Conservation (phyloP, 2,797 vertebrate species). For the Eidolon dupreanum region DNA sequence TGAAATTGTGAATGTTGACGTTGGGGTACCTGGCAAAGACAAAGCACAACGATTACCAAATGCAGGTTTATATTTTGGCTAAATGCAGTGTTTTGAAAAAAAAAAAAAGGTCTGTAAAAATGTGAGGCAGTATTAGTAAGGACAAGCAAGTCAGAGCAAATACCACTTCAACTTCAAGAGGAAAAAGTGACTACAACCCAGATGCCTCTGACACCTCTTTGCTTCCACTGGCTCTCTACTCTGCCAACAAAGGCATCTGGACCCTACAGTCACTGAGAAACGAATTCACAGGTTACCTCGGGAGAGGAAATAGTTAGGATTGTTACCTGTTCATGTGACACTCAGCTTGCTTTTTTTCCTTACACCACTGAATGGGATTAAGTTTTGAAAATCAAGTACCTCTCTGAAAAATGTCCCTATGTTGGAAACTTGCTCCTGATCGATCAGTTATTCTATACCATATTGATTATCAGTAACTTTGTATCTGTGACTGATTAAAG, state of each 20-base stretch:
- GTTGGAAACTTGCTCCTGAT: not conserved
- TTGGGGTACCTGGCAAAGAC: slow-evolving; percentile 91
- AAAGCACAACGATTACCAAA: slow-evolving; percentile 30
- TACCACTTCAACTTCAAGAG: not conserved
- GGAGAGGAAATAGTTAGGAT: not conserved
- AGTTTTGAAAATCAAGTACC: not conserved
- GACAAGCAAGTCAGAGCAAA: not conserved
- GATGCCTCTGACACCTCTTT: not conserved
- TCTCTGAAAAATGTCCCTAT: not conserved
- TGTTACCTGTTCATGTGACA: not conserved
- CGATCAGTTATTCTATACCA: not conserved
- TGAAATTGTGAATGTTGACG: slow-evolving; percentile 96
- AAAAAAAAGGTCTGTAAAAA: not conserved
- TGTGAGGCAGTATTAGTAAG: not conserved
- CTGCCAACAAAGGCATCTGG: not conserved
- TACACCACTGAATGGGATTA: not conserved
- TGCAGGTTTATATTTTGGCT: not conserved
- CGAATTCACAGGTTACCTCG: not conserved
- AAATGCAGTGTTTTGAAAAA: not conserved
- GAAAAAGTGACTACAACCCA: not conserved
- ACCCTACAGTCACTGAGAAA: not conserved
- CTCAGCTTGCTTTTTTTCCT: not conserved
- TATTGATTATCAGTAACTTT: not conserved
- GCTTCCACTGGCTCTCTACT: not conserved
- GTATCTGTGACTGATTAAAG: not conserved